Conservation (phyloP, 30 jellyfish, hydroid and myxozoan genomes). For the Rhopilema esculentum region DNA sequence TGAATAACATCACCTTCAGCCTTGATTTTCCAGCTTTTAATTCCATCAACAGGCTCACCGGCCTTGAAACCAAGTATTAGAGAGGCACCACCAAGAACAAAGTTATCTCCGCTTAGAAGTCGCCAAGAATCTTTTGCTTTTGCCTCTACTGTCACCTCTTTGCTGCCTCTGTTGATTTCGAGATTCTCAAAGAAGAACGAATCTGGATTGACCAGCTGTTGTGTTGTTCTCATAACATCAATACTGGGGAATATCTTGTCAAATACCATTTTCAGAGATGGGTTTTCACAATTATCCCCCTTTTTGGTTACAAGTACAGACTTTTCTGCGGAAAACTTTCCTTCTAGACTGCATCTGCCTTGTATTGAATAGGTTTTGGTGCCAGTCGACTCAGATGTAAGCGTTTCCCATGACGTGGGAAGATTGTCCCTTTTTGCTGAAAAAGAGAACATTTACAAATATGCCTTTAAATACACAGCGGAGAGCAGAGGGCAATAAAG, state of each 20-base stretch:
- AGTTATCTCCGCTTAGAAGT: no score
- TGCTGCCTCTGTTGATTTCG: conserved; percentile 12
- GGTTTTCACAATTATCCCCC: conserved; percentile 6
- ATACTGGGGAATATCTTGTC: conserved; percentile 27
- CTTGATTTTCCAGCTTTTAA: not conserved
- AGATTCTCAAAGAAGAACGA: conserved; percentile 11
- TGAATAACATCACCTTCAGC: not conserved
- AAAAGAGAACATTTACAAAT: no score
- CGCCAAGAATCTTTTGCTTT: conserved; percentile 39
- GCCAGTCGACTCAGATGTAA: conserved; percentile 6
- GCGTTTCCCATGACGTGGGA: not conserved
- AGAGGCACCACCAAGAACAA: conserved; percentile 1
- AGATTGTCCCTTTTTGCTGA: conserved; percentile 38
- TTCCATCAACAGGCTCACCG: not conserved
- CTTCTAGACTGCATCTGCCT: conserved; percentile 25
- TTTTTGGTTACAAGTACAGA: not conserved
- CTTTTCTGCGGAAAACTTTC: not conserved
- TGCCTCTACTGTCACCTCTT: conserved; percentile 12
- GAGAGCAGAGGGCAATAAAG: no score
- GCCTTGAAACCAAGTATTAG: not conserved
- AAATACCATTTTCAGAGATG: conserved; percentile 39
- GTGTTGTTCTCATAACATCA: conserved; percentile 4
- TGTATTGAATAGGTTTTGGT: conserved; percentile 12
- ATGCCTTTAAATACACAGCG: no score
- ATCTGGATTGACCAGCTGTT: conserved; percentile 20